phyloP scores from a whole-genome alignment of 2,113 vertebrate species.

The Dipodomys stephensi region DNA sequence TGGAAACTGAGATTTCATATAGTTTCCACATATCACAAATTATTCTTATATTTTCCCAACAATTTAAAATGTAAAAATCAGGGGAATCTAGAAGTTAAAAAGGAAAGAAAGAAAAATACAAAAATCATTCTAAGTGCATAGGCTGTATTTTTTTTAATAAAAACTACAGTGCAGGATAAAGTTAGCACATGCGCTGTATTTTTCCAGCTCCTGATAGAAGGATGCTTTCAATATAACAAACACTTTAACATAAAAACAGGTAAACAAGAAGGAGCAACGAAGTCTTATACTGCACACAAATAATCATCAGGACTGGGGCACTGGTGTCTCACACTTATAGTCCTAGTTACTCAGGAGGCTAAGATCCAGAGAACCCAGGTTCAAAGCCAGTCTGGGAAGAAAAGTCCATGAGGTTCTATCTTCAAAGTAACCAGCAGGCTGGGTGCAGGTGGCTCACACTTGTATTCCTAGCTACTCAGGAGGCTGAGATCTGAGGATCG shows the following conservation, averaged over 20 bases:
- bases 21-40: constrained; percentile 22
- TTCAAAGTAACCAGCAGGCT: too few relatives aligned
- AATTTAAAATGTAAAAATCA: too few relatives aligned
- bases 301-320: neutral
- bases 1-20: constrained; percentile 19
- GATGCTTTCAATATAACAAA: constrained; percentile 48
- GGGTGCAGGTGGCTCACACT: too few relatives aligned
- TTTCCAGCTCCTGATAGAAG: constrained; percentile 10
- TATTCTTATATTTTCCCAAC: neutral
- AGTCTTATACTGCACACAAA: neutral
- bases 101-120: neutral
- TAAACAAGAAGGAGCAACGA: constrained; percentile 8
- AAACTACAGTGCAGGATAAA: neutral
- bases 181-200: neutral
- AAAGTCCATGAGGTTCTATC: too few relatives aligned
- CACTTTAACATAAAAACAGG: neutral
- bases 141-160: neutral
- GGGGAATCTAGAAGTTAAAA: neutral
- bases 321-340: too few relatives aligned
- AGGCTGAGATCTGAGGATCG: too few relatives aligned
- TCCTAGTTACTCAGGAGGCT: too few relatives aligned
- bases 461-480: too few relatives aligned
- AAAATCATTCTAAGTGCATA: neutral
- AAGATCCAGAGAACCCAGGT: too few relatives aligned
- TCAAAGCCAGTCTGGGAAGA: too few relatives aligned